phyloP scores from a whole-genome alignment of 2,797 vertebrate species.

The Oryzias sinensis region DNA sequence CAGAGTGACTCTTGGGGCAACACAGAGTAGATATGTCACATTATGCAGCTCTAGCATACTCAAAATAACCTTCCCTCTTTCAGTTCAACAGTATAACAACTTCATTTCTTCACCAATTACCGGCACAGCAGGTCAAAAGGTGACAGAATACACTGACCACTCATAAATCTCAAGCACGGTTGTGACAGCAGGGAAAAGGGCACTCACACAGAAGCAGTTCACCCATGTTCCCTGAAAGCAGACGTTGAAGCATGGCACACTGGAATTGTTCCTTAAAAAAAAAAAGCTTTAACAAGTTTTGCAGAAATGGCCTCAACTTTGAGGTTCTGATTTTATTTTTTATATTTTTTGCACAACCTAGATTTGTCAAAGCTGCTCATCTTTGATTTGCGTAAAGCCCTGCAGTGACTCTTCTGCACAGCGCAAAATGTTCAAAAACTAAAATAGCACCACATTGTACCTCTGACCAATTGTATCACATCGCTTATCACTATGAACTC shows the following conservation, averaged over 20 bases:
- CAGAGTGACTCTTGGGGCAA: slow-evolving; percentile 33
- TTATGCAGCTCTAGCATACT: slow-evolving; percentile 48
- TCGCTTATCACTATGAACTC: slow-evolving; percentile 25
- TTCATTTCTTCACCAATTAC: slow-evolving; percentile 69
- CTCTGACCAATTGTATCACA: slow-evolving; percentile 30
- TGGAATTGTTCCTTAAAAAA: slow-evolving; percentile 2
- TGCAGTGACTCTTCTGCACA: slow-evolving; percentile 14
- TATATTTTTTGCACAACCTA: slow-evolving; percentile 23
- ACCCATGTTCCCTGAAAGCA: slow-evolving; percentile 13
- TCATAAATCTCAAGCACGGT: slow-evolving; percentile 65
- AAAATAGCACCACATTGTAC: slow-evolving; percentile 37
- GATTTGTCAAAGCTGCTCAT: slow-evolving; percentile 34
- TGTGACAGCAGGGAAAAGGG: slow-evolving; percentile 61
- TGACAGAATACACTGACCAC: slow-evolving; percentile 47
- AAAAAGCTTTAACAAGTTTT: neutral
- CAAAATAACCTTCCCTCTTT: slow-evolving; percentile 46
- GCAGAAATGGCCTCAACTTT: neutral
- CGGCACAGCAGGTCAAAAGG: slow-evolving; percentile 55
- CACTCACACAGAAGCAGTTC: slow-evolving; percentile 25
- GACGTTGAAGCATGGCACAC: slow-evolving; percentile 9
- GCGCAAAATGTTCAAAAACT: slow-evolving; percentile 32
- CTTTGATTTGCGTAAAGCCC: slow-evolving; percentile 18
- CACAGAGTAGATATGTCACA: slow-evolving; percentile 53
- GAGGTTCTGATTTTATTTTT: slow-evolving; percentile 20
- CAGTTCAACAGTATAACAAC: slow-evolving; percentile 50